Conservation (phyloP, 2,888 invertebrate species). For the Nemapogon koenigi region DNA sequence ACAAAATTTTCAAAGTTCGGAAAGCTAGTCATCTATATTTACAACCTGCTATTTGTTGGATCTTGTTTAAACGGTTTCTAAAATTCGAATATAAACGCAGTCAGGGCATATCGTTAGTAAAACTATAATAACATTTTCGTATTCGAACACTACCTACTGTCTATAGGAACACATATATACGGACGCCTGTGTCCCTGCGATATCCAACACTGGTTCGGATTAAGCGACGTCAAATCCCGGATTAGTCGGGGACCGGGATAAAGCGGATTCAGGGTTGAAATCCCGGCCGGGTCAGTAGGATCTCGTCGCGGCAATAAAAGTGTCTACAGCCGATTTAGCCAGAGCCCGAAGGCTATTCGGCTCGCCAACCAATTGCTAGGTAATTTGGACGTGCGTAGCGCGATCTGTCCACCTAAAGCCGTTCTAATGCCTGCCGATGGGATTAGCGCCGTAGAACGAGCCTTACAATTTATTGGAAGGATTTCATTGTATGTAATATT, state of each 20-base stretch:
- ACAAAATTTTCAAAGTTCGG: too few species aligned
- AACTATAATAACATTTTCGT: too few species aligned
- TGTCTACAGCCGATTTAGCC: constrained; percentile 66
- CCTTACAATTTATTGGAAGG: constrained; percentile 53
- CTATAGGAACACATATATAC: too few species aligned
- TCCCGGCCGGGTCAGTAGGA: constrained; percentile 57
- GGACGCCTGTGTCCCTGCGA: constrained; percentile 64
- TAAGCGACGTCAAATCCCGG: constrained; percentile 67
- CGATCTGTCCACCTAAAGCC: constrained; percentile 62
- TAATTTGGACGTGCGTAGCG: constrained; percentile 56
- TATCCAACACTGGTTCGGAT: constrained; percentile 72
- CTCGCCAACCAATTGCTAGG: constrained; percentile 61
- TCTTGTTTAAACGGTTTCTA: too few species aligned
- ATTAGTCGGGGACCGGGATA: constrained; percentile 59
- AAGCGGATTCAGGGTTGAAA: constrained; percentile 44
- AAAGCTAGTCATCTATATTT: too few species aligned
- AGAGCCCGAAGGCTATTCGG: constrained; percentile 57
- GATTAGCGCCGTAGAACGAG: constrained; percentile 56
- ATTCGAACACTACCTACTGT: too few species aligned
- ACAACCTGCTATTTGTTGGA: too few species aligned
- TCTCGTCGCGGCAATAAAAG: constrained; percentile 63
- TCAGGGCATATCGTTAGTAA: too few species aligned
- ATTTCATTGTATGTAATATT: background rate
- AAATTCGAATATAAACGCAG: too few species aligned
- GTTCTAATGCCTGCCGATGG: constrained; percentile 58